These are phyloP conservation scores for Meriones unguiculatus DNA, from an alignment of 2,113 vertebrate genomes.

Conservation along the genomic window DNA sequence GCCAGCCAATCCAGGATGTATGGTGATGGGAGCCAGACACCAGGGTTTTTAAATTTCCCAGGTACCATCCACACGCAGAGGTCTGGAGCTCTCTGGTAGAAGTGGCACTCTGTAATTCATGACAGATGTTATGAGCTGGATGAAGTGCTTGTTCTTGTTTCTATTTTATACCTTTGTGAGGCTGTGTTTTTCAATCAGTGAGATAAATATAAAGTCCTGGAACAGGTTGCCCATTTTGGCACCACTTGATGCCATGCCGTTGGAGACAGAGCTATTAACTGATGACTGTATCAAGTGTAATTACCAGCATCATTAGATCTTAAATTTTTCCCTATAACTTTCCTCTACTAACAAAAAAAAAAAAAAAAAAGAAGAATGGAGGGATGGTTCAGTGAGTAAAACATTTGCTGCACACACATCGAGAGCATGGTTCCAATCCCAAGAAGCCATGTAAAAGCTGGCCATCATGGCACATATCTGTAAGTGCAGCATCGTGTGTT, in stretches of 20 bases:
- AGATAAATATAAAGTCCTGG: conserved; percentile 72
- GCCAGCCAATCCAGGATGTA: not conserved
- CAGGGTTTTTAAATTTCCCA: not conserved
- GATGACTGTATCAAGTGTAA: conserved; percentile 53
- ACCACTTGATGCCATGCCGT: conserved; percentile 58
- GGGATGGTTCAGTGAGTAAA: not conserved
- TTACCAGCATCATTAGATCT: conserved; percentile 39
- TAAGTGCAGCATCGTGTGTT: no score
- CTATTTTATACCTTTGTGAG: conserved; percentile 48
- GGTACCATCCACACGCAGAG: not conserved
- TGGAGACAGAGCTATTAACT: conserved; percentile 1
- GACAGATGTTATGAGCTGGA: conserved; percentile 25
- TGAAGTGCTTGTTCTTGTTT: not conserved
- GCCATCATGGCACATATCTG: not conserved
- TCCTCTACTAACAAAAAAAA: conserved; percentile 21
- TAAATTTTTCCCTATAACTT: conserved; percentile 71
- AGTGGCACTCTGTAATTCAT: conserved; percentile 15
- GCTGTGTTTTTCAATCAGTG: conserved; percentile 38
- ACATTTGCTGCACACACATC: not conserved
- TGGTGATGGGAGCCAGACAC: not conserved
- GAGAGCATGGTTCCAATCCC: no score
- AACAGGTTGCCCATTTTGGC: conserved; percentile 55
- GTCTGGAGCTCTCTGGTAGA: not conserved
- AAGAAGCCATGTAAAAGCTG: not conserved
- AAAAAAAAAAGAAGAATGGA: not conserved